phyloP scores from a whole-genome alignment of 2,888 invertebrate genomes.

The Dynastes hyllus region DNA sequence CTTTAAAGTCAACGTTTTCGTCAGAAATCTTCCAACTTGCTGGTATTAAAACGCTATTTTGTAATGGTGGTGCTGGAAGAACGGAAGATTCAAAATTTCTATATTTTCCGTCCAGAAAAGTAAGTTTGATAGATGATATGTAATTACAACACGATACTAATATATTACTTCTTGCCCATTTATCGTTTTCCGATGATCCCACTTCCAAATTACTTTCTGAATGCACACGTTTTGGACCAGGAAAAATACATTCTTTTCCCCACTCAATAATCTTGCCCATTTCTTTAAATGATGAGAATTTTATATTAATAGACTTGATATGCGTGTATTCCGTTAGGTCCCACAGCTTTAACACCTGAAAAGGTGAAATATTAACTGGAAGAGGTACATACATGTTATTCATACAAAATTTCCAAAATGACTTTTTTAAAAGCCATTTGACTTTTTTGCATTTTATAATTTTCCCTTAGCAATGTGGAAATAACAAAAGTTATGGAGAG shows the following conservation, averaged over 20 bases:
- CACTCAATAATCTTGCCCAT: conserved; percentile 76
- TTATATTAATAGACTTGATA: conserved; percentile 74
- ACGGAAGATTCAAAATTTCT: conserved; percentile 60
- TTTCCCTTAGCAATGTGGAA: no score
- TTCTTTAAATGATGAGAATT: conserved; percentile 75
- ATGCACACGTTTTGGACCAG: conserved; percentile 70
- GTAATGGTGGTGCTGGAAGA: conserved; percentile 68
- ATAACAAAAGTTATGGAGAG: not conserved
- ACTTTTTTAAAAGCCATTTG: no score
- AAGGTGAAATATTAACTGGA: not conserved
- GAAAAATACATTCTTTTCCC: conserved; percentile 74
- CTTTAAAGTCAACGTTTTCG: conserved; percentile 58
- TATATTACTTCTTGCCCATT: conserved; percentile 70
- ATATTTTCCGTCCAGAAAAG: conserved; percentile 60
- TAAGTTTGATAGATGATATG: conserved; percentile 70
- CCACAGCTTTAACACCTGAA: conserved; percentile 76
- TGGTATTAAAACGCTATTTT: conserved; percentile 69
- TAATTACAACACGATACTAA: conserved; percentile 75
- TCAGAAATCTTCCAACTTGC: conserved; percentile 64
- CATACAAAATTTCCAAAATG: no score
- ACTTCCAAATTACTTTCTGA: conserved; percentile 3
- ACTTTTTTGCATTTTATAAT: no score
- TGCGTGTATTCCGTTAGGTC: conserved; percentile 75
- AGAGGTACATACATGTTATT: no score
- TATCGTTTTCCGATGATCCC: conserved; percentile 21